Base-by-base conservation (phyloP, 2,797 vertebrate species). In the Denticeps clupeoides region DNA sequence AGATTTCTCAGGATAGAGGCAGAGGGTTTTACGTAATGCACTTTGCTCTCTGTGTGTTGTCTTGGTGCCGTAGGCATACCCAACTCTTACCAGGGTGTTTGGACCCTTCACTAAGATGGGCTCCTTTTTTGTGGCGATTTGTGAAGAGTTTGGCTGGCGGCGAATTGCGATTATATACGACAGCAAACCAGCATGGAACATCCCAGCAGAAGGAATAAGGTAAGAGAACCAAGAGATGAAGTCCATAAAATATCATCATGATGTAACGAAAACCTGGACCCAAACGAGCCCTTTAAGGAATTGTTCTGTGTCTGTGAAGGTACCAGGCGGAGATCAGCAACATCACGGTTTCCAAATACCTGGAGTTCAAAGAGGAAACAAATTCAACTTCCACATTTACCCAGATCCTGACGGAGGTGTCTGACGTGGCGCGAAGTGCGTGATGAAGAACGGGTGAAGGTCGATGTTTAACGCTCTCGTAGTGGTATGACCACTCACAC, bases 21-120 rank as follows among this genome's bases (percentile, higher is more conserved):
- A 10, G 18, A 44, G 31, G 2, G 37, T 37, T 3, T 25, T 10
- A n/a, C 35, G 7, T 33, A 23, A 38, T 16, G 19, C 12, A 23
- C 7, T 15, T 3, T n/a, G 21, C 16, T 12, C 7, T 21, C 7
- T 32, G 22, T 32, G 9, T 11, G 4, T 40, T 53, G 16, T 6
- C 4, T 18, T 16, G 38, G 24, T 11, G 15, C 6, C 5, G 25
- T 26, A 72, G 70, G 65, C 50, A 2, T 68, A 58, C 29, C 62
- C 61, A 1, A 68, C 65, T 12, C 48, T 70, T 43, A 68, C 65
- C 19, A 60, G 65, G 41, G 63, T 68, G 41, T 68, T 70, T 2
- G 65, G 65, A 1, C 61, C 65, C 15, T 72, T 68, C 40, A 68
- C 70, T 3, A 70, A 68, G 55, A 57, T 68, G 56, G 70, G 63